Evolutionary conservation across 2,888 invertebrate species (phyloP).

Genomic region (Aphodius granarius): DNA sequence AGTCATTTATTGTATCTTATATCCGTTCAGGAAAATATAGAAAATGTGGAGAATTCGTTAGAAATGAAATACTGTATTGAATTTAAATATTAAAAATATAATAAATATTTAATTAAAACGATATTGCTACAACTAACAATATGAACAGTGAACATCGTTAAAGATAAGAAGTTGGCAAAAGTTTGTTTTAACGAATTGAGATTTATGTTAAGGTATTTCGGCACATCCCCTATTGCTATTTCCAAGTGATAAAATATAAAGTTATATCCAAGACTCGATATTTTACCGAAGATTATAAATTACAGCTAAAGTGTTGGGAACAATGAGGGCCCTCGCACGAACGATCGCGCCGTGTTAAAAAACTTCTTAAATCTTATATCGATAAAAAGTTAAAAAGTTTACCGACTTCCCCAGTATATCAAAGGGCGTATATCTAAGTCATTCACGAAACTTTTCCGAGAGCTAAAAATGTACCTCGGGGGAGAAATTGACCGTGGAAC

Average conservation of each 20-base stretch:
- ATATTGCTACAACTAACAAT: too few species aligned
- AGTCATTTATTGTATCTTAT: neutral
- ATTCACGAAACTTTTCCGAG: neutral
- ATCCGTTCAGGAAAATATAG: too few species aligned
- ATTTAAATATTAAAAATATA: too few species aligned
- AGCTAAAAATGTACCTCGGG: neutral
- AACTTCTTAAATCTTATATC: neutral
- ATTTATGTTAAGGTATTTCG: neutral
- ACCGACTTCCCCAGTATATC: neutral
- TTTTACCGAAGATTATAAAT: neutral
- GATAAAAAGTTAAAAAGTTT: neutral
- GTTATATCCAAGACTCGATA: neutral
- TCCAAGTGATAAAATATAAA: neutral
- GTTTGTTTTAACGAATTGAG: neutral
- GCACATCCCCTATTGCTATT: neutral
- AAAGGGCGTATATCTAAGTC: neutral
- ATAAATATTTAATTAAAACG: too few species aligned
- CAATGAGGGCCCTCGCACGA: neutral
- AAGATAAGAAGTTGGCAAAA: too few species aligned
- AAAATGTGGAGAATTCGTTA: too few species aligned
- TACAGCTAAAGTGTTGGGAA: neutral
- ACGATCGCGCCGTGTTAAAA: neutral
- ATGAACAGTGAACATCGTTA: too few species aligned
- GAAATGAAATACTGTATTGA: too few species aligned
- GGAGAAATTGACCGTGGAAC: neutral